Evolutionary conservation across 2,113 vertebrate genomes (phyloP), one percentile per base, ranked within the genome.

Genomic region (Brachionichthys hirsutus): DNA sequence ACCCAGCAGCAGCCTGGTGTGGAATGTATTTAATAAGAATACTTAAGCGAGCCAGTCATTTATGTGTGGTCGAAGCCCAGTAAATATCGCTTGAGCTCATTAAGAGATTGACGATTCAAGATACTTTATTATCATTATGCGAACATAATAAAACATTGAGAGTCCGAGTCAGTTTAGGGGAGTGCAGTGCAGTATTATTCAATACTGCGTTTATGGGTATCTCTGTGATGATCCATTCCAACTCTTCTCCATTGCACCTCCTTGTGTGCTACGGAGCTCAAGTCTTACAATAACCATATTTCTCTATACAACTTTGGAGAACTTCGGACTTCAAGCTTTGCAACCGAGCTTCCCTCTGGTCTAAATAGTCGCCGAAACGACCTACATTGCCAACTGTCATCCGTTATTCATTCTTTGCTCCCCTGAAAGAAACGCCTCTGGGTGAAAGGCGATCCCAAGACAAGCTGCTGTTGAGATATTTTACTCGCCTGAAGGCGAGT

Each of bases 11-110:
- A 50, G 70, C n/a, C 16, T 65, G 63, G 66, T 56, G 66, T 49
- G 66, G 72, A 85, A 81, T 75, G 81, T 73, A 69, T 78, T 82
- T 86, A 78, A 83, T 83, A 76, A 79, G 84, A 85, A 85, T 82
- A 80, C 61, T 76, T 53, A 18, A 54, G 58, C 56, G 51, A 73
- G 59, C 34, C 50, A 70, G 62, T 78, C 78, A 77, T 73, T 77
- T 80, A 72, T 78, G 49, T 87, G 79, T 50, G 73, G 76, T 75
- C 49, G 40, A 56, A 73, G 47, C 18, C 1, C 11, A 72, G 75
- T 83, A 78, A 85, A 84, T 78, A 62, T 47, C 18, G 55, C 60
- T 69, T 69, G 52, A 83, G 78, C 55, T 80, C 75, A 82, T 85
- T 75, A 85, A 77, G 67, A n/a, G n/a, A n/a, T n/a, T n/a, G n/a